Evolutionary conservation across 64 coral and sea anemone species (phyloP).

Genomic region (Acropora tenuis): DNA sequence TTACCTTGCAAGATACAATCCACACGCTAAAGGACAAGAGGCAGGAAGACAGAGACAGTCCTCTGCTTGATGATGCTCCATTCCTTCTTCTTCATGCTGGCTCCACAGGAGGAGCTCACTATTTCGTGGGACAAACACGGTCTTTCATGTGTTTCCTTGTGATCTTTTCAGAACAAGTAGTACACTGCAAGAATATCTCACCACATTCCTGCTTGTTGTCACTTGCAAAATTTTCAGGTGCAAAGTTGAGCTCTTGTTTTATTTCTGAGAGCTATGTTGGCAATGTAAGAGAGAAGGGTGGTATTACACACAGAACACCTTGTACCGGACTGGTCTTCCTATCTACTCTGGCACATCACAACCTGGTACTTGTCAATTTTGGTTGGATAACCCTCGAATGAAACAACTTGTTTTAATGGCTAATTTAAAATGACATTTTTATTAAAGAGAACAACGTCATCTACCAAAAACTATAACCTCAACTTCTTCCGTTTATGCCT

Average conservation of each 20-base stretch:
- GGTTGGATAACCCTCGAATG: too few species aligned
- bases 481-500: too few species aligned
- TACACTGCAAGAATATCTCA: neutral
- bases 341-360: too few species aligned
- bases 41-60: neutral
- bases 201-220: neutral
- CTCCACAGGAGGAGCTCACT: neutral
- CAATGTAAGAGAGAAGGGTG: neutral
- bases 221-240: neutral
- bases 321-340: too few species aligned
- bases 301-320: neutral
- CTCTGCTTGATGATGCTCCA: neutral
- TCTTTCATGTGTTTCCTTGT: neutral
- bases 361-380: too few species aligned
- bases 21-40: neutral
- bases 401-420: too few species aligned
- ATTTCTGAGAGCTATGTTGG: constrained; percentile 6
- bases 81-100: neutral
- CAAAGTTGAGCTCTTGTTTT: neutral
- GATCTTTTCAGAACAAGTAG: neutral
- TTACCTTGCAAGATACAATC: constrained; percentile 10
- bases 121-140: neutral
- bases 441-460: too few species aligned
- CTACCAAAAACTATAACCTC: too few species aligned
- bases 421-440: too few species aligned